These are phyloP conservation scores for Platygyra sinensis DNA, from an alignment of 64 coral and sea anemone genomes.

Conservation along the genomic window DNA sequence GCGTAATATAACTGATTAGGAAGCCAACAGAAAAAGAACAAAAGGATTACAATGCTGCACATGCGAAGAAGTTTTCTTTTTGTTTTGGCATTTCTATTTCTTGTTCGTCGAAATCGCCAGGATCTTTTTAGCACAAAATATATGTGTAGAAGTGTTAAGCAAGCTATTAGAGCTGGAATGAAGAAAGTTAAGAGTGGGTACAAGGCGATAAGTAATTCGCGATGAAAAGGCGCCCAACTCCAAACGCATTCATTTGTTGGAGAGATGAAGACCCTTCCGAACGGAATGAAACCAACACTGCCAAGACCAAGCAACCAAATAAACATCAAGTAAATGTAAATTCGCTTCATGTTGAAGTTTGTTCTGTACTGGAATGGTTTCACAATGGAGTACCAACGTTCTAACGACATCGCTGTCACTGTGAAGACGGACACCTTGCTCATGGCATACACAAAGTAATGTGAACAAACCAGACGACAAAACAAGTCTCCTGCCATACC, in stretches of 20 bases:
- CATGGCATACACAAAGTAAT: slow-evolving; percentile 47
- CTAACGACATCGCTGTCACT: slow-evolving; percentile 32
- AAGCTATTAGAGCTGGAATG: slow-evolving; percentile 46
- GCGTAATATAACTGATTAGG: slow-evolving; percentile 50
- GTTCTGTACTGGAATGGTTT: slow-evolving; percentile 37
- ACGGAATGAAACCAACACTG: not conserved
- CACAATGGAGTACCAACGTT: slow-evolving; percentile 60
- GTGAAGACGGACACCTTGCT: slow-evolving; percentile 57
- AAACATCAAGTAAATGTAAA: not conserved
- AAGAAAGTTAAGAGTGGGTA: slow-evolving; percentile 45
- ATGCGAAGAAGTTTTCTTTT: slow-evolving; percentile 44
- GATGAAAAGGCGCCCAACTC: no score
- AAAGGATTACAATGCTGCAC: slow-evolving; percentile 36
- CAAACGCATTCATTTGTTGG: no score
- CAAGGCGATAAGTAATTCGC: no score
- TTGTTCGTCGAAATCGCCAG: not conserved
- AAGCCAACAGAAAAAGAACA: slow-evolving; percentile 55
- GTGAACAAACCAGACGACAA: slow-evolving; percentile 53
- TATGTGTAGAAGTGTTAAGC: slow-evolving; percentile 47
- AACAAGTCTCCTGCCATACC: slow-evolving; percentile 41
- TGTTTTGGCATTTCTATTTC: not conserved
- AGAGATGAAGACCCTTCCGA: no score
- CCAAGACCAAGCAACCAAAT: slow-evolving; percentile 53
- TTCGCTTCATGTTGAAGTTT: slow-evolving; percentile 18
- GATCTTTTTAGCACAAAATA: slow-evolving; percentile 14